Evolutionary conservation across 2,113 vertebrate species (phyloP), one percentile per base, ranked within the genome.

Genomic region (Cervus canadensis): DNA sequence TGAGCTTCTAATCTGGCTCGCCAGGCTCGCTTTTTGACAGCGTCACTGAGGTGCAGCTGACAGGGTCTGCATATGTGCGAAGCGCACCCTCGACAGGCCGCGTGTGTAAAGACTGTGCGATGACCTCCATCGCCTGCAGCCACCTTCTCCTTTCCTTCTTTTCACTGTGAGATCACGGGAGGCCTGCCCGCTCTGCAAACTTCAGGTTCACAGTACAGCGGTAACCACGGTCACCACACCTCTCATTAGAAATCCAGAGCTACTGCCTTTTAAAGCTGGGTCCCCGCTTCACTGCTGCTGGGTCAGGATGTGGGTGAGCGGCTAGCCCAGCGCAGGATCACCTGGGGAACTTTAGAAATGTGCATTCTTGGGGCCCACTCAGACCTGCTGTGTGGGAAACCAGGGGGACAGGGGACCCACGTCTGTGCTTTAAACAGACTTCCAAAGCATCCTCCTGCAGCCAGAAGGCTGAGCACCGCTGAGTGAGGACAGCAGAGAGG

Each of bases 151-250:
- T n/a, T 48, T 64, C n/a, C 3, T 71, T 67, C 56, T 48, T 4
- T n/a, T 23, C 43, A 81, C 6, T 15, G 57, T 62, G n/a, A 79
- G 28, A 79, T 19, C 57, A 45, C 57, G 33, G 78, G n/a, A 12
- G 84, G 59, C 19, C 25, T 13, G 30, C 21, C 26, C 2, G 54
- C 26, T 40, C 6, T n/a, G 85, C 48, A 45, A 45, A 26, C 21
- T 15, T 43, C 56, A 79, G 30, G n/a, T n/a, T 6, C 9, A 28
- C 8, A 54, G 19, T 17, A 14, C 6, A 33, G 19, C 26, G 17
- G 62, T 45, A 6, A 52, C 28, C 5, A 12, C 0, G 3, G 71
- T 3, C 17, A 7, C 25, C 25, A 30, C 0, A 2, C 56, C 36
- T 21, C 40, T 17, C 67, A 62, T n/a, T 14, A 52, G 45, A 30